Conservation (phyloP, 2,797 vertebrate genomes). For the Sebastes ruberrimus region DNA sequence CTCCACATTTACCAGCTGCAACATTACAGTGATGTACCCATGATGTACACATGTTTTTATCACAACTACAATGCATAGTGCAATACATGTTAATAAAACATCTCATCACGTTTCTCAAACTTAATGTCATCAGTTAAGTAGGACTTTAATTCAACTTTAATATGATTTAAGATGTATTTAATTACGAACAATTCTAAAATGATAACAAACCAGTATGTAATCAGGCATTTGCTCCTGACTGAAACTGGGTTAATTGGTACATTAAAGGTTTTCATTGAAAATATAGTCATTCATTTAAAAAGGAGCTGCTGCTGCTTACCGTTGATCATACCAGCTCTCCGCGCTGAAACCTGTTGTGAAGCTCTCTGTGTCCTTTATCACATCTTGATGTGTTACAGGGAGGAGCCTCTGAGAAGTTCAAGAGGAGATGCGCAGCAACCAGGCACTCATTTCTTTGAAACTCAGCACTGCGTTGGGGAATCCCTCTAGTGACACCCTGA, state of each 20-base stretch:
- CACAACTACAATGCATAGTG: not conserved
- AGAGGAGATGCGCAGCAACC: conserved; percentile 40
- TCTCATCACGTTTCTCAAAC: not conserved
- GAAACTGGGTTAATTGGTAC: not conserved
- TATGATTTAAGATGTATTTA: not conserved
- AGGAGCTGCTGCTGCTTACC: conserved; percentile 53
- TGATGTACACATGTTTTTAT: not conserved
- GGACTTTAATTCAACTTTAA: not conserved
- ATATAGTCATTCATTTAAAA: not conserved
- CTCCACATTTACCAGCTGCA: not conserved
- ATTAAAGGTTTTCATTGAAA: not conserved
- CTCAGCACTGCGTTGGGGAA: conserved; percentile 72
- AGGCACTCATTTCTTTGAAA: conserved; percentile 73
- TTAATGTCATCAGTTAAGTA: not conserved
- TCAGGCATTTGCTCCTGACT: not conserved
- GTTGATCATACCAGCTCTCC: conserved; percentile 48
- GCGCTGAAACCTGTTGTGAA: conserved; percentile 50
- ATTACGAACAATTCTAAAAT: not conserved
- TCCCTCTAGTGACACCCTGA: conserved; percentile 71
- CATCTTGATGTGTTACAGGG: conserved; percentile 61
- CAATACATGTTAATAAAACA: not conserved
- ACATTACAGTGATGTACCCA: not conserved
- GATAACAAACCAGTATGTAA: not conserved
- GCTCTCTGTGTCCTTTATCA: conserved; percentile 49
- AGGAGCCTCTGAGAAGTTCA: conserved; percentile 64